Evolutionary conservation across 2,888 invertebrate genomes (phyloP).

Genomic region (Calliscelio sp.): DNA sequence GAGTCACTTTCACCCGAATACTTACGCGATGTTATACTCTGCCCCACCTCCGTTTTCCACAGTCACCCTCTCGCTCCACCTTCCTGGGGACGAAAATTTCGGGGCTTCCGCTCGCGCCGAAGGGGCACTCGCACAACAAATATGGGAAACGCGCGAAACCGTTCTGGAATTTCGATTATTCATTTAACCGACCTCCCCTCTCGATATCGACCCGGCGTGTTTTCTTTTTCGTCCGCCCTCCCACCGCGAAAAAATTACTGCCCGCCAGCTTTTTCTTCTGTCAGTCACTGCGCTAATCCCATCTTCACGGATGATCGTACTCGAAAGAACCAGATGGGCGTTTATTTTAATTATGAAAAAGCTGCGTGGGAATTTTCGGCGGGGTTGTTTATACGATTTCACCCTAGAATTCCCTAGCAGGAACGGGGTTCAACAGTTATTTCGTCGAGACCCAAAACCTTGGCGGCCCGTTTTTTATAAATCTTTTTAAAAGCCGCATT

Average conservation of each 20-base stretch:
- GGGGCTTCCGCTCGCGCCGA: constrained; percentile 63
- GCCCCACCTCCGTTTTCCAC: no score
- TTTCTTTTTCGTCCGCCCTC: constrained; percentile 49
- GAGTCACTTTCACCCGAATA: constrained; percentile 81
- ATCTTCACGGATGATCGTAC: constrained; percentile 45
- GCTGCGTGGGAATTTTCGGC: constrained; percentile 24
- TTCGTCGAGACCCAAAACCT: no score
- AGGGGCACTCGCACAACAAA: constrained; percentile 63
- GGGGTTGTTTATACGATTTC: no score
- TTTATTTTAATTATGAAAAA: constrained; percentile 40
- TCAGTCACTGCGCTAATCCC: constrained; percentile 17
- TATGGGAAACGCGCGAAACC: constrained; percentile 71
- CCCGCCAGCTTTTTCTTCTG: not conserved
- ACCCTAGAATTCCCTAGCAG: no score
- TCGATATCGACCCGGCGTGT: constrained; percentile 70
- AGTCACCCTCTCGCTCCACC: constrained; percentile 21
- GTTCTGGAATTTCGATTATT: constrained; percentile 77
- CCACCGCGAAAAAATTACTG: constrained; percentile 30
- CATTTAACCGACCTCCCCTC: constrained; percentile 73
- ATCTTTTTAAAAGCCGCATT: no score
- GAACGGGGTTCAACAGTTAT: no score
- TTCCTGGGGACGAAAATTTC: constrained; percentile 73
- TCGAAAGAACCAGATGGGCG: constrained; percentile 25
- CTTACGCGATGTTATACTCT: constrained; percentile 62
- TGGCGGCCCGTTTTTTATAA: no score